Conservation (phyloP, 2,113 vertebrate species). For the Cervus canadensis region DNA sequence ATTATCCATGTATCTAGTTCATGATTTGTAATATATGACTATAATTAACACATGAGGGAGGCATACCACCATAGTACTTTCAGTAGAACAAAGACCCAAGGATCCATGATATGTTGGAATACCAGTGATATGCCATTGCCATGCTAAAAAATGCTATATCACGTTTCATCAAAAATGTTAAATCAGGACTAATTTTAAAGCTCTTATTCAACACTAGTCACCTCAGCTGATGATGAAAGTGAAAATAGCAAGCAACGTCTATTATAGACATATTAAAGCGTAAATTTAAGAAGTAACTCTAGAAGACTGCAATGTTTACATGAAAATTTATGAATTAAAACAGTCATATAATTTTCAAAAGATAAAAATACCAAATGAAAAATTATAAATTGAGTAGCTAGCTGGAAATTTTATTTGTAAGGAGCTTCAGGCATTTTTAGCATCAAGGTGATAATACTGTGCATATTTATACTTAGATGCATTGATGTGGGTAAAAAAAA, state of each 20-base stretch:
- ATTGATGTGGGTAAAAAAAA: neutral
- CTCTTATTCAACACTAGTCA: neutral
- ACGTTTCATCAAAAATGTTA: neutral
- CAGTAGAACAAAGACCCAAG: neutral
- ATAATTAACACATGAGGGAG: neutral
- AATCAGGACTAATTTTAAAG: neutral
- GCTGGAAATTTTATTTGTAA: neutral
- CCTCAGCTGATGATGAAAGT: neutral
- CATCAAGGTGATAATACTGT: neutral
- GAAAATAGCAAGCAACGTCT: neutral
- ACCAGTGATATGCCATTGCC: neutral
- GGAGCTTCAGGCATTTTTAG: neutral
- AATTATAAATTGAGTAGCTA: neutral
- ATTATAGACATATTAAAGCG: neutral
- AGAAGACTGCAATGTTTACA: neutral
- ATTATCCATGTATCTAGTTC: rapidly evolving
- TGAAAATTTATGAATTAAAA: neutral
- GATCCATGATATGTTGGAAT: neutral
- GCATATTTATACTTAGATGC: slow-evolving; percentile 21
- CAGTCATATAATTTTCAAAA: neutral
- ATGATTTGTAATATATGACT: neutral
- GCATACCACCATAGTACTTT: neutral
- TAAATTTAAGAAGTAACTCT: neutral
- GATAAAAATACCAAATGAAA: neutral
- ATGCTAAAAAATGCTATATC: neutral